Evolutionary conservation across 2,113 vertebrate genomes (phyloP).

Genomic region (Poeciliopsis retropinna): DNA sequence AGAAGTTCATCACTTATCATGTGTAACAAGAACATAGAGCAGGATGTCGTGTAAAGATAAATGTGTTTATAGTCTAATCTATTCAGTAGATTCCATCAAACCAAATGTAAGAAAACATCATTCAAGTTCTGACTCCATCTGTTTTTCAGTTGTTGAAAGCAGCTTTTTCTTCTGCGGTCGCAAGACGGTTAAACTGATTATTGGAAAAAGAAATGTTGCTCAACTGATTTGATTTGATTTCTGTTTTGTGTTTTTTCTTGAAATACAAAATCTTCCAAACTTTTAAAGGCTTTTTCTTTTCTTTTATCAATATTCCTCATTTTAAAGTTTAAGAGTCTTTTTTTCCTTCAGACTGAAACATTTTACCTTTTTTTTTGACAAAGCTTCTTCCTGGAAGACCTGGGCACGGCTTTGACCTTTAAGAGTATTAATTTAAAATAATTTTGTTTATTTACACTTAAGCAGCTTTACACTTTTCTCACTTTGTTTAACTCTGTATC

Average conservation of each 20-base stretch:
- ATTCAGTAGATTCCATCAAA: slow-evolving; percentile 25
- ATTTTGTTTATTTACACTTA: neutral
- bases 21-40: neutral
- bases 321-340: neutral
- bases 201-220: neutral
- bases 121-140: neutral
- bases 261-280: slow-evolving; percentile 4
- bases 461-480: neutral
- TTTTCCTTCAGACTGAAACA: no score
- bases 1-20: neutral
- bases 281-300: neutral
- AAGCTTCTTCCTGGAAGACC: neutral
- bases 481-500: neutral
- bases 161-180: neutral
- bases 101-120: slow-evolving; percentile 32
- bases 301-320: neutral
- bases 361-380: neutral
- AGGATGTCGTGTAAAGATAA: neutral
- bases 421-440: neutral
- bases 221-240: neutral
- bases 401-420: neutral
- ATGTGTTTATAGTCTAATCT: slow-evolving; percentile 52
- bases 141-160: neutral
- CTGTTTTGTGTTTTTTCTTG: neutral
- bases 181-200: neutral